Conservation (phyloP, 2,113 vertebrate genomes). For the Nerophis lumbriciformis region DNA sequence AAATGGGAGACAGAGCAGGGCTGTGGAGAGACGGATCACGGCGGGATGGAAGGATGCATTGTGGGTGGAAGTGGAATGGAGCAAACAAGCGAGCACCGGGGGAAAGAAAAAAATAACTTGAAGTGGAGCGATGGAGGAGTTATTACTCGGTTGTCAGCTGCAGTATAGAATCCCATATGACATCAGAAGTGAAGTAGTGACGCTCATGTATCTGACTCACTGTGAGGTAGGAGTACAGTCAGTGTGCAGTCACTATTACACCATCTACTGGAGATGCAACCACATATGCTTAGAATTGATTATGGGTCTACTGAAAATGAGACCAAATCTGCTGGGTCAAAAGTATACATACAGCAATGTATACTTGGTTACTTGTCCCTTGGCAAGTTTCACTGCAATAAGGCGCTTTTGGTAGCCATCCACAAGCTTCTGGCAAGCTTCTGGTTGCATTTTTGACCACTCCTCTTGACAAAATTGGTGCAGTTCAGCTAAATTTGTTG, state of each 20-base stretch:
- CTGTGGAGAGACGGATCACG: slow-evolving; percentile 59
- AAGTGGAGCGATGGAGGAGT: slow-evolving; percentile 61
- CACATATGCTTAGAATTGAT: slow-evolving; percentile 29
- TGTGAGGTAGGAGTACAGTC: slow-evolving; percentile 54
- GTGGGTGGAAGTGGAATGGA: slow-evolving; percentile 49
- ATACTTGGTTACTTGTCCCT: too few relatives aligned
- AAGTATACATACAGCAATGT: too few relatives aligned
- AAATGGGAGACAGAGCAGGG: slow-evolving; percentile 54
- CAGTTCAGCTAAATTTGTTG: too few relatives aligned
- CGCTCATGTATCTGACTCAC: slow-evolving; percentile 67
- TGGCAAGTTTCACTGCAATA: too few relatives aligned
- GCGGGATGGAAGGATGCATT: slow-evolving; percentile 54
- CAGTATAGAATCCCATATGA: slow-evolving; percentile 69
- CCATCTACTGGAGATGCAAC: slow-evolving; percentile 55
- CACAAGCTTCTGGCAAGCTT: too few relatives aligned
- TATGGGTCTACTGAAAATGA: too few relatives aligned
- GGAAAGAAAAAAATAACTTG: slow-evolving; percentile 37
- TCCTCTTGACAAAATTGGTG: too few relatives aligned
- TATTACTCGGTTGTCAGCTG: slow-evolving; percentile 72
- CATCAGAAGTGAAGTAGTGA: slow-evolving; percentile 60
- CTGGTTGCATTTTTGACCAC: too few relatives aligned
- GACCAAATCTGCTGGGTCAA: too few relatives aligned
- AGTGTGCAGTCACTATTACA: slow-evolving; percentile 61
- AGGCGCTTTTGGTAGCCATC: too few relatives aligned
- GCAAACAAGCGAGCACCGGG: slow-evolving; percentile 31